phyloP scores from a whole-genome alignment of 2,797 vertebrate genomes.

The Anguilla marmorata region DNA sequence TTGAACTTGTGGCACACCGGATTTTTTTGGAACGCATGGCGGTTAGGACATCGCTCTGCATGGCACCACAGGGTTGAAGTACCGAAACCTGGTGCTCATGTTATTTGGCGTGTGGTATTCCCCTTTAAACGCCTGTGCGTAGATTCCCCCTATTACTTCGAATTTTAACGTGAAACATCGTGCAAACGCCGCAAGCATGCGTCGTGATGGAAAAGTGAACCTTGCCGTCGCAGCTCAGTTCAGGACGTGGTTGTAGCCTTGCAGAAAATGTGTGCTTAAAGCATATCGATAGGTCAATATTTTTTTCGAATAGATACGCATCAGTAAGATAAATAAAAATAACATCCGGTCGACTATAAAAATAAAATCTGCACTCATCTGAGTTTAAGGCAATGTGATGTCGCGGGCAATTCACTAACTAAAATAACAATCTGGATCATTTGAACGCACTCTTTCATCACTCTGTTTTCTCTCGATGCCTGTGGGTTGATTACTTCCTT shows the following conservation, averaged over 20 bases:
- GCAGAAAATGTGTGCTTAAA: background rate
- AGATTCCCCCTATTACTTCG: conserved; percentile 44
- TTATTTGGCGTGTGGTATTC: conserved; percentile 47
- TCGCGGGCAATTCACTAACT: background rate
- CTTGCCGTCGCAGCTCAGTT: conserved; percentile 31
- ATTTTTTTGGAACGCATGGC: background rate
- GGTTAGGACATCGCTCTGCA: conserved; percentile 30
- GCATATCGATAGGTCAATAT: background rate
- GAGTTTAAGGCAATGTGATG: background rate
- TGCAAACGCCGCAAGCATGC: background rate
- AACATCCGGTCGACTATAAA: background rate
- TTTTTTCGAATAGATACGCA: background rate
- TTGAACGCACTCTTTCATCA: background rate
- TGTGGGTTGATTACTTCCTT: background rate
- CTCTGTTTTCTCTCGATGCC: background rate
- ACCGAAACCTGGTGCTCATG: conserved; percentile 43
- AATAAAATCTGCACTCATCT: background rate
- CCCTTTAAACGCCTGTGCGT: conserved; percentile 54
- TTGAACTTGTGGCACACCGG: conserved; percentile 14
- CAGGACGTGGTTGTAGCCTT: conserved; percentile 10
- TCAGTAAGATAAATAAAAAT: background rate
- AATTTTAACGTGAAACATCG: background rate
- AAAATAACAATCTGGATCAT: background rate
- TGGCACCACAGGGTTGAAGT: conserved; percentile 23
- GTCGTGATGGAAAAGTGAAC: conserved; percentile 47